Evolutionary conservation across 2,888 invertebrate genomes (phyloP), one percentile per base, ranked within the genome.

Genomic region (Scotopteryx bipunctaria): DNA sequence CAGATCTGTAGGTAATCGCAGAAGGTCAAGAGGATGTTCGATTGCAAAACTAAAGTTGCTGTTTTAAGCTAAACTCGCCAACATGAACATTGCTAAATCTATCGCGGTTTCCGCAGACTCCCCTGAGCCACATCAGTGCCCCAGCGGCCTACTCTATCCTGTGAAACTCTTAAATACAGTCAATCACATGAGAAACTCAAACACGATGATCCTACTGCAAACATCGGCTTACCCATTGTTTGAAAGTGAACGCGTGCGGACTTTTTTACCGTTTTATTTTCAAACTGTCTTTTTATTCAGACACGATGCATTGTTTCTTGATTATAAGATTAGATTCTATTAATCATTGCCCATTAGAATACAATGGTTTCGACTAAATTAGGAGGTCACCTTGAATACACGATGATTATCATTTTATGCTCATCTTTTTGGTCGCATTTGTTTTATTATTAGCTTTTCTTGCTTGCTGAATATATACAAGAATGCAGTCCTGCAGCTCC

Each of bases 151-250:
- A 16, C 14, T 48, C 44, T 8, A 31, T 48, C 35, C 54, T 49
- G 43, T 54, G 47, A 8, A 47, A 40, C 35, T 44, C 41, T 51
- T 54, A 55, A 57, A 59, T 55, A 57, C 51, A 68, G 63, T 65
- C 70, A 71, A 75, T 75, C 74, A 54, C 54, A 84, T 81, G 85
- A 76, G 85, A 86, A 86, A 73, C 70, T 73, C 82, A 86, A 86
- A 87, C 78, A 85, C 56, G 76, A 73, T 85, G 82, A 86, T 81
- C 80, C 80, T 63, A 71, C 61, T 55, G 69, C 80, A 83, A 87
- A 87, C 78, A 81, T 67, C 62, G 60, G 63, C 69, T 67, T 58
- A 69, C 56, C 74, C 77, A 82, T 86, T 85, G 84, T 86, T 84
- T 78, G 71, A 81, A 76, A 76, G 69, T 67, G 69, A 73, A 72